Evolutionary conservation across 2,113 vertebrate species (phyloP).

Genomic region (Tonatia bakeri): DNA sequence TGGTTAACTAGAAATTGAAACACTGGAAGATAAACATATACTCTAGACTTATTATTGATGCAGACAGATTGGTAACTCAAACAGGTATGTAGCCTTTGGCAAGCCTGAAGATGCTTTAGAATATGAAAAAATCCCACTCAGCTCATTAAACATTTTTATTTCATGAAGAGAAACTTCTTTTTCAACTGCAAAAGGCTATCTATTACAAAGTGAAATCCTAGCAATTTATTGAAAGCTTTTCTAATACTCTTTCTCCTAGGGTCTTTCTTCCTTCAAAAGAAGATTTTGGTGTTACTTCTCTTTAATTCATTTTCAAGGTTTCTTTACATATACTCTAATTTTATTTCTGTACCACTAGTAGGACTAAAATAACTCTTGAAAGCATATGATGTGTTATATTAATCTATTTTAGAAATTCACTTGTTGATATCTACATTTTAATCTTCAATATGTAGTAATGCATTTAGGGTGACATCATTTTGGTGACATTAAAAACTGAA

Average conservation of each 20-base stretch:
- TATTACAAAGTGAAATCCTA: not conserved
- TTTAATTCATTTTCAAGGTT: not conserved
- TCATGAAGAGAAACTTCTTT: not conserved
- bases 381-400: not conserved
- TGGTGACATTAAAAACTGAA: conserved; percentile 35
- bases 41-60: not conserved
- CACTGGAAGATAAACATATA: not conserved
- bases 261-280: not conserved
- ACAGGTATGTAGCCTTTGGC: not conserved
- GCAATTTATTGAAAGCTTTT: not conserved
- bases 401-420: conserved; percentile 51
- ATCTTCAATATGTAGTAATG: conserved; percentile 48
- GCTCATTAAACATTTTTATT: not conserved
- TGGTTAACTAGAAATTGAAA: not conserved
- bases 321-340: not conserved
- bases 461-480: conserved; percentile 25
- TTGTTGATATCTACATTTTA: conserved; percentile 42
- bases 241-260: not conserved
- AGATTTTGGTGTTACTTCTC: not conserved
- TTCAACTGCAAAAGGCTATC: not conserved
- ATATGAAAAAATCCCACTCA: not conserved
- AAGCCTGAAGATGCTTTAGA: not conserved
- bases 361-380: not conserved
- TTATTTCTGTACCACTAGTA: not conserved
- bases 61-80: not conserved